Evolutionary conservation across 2,888 invertebrate genomes (phyloP).

Genomic region (Plutella xylostella): DNA sequence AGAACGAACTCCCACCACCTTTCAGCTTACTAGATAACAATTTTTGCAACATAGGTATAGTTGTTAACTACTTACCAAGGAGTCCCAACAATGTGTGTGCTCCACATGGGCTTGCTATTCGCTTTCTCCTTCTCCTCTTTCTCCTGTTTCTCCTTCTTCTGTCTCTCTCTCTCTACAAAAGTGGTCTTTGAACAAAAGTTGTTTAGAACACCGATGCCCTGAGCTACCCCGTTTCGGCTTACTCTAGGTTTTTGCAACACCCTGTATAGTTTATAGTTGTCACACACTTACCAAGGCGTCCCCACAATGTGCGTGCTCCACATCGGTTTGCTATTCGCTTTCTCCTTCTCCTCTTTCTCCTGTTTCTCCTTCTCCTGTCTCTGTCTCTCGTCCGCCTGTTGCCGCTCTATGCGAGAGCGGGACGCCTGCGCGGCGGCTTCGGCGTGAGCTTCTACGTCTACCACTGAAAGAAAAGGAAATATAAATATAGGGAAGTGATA

Average conservation of each 20-base stretch:
- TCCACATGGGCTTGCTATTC: conserved; percentile 87
- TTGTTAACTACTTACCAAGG: conserved; percentile 91
- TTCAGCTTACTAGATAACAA: no score
- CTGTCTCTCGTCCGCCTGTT: conserved; percentile 16
- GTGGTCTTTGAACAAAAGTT: no score
- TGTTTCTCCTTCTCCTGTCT: conserved; percentile 25
- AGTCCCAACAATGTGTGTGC: conserved; percentile 92
- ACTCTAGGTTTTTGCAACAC: no score
- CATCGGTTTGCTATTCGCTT: conserved; percentile 81
- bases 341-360: conserved; percentile 32
- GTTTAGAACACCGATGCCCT: conserved; percentile 24
- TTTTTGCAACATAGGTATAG: no score
- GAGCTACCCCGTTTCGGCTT: conserved; percentile 19
- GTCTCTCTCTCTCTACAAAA: no score
- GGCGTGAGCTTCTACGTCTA: conserved; percentile 51
- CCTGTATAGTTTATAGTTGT: no score
- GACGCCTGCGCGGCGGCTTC: conserved; percentile 28
- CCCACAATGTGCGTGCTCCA: conserved; percentile 95
- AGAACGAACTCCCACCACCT: no score
- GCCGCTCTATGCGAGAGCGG: conserved; percentile 25
- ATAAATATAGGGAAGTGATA: no score
- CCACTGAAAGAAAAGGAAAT: conserved; percentile 27
- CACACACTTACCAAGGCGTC: conserved; percentile 85
- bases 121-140: conserved; percentile 43
- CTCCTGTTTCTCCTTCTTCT: conserved; percentile 30